Evolutionary conservation across 2,113 vertebrate genomes (phyloP).

Genomic region (Desmodus rotundus): DNA sequence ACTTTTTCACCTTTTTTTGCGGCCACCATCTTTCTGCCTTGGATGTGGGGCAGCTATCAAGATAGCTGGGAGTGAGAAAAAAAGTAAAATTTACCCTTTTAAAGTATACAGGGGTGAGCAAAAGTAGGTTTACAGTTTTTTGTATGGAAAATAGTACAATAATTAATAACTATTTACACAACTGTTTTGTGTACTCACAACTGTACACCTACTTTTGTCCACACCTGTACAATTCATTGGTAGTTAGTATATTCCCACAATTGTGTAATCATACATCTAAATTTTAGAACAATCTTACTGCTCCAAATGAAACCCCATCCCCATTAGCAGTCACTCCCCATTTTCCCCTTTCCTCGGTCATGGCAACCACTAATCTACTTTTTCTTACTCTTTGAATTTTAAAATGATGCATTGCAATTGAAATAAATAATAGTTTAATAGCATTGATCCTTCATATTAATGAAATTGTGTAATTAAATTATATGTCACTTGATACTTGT

Average conservation of each 20-base stretch:
- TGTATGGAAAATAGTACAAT: too few relatives aligned
- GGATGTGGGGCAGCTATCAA: background rate
- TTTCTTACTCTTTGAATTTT: slow-evolving; percentile 29
- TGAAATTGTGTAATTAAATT: slow-evolving; percentile 2
- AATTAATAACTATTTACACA: too few relatives aligned
- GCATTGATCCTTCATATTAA: background rate
- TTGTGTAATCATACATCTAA: background rate
- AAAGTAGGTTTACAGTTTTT: too few relatives aligned
- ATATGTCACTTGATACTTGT: background rate
- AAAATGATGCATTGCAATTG: background rate
- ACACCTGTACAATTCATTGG: background rate
- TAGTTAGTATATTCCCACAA: background rate
- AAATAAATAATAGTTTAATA: slow-evolving; percentile 4
- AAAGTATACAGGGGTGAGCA: background rate
- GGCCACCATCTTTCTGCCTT: background rate
- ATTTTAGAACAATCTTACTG: slow-evolving; percentile 24
- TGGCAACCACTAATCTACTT: background rate
- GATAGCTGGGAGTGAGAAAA: background rate
- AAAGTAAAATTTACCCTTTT: background rate
- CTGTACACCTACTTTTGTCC: too few relatives aligned
- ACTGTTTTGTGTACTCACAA: too few relatives aligned
- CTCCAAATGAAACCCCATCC: background rate
- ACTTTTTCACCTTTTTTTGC: background rate
- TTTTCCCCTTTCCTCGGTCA: background rate
- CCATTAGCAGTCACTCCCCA: background rate